phyloP scores from a whole-genome alignment of 92 coral and sea anemone species.

The Pocillopora grandis region DNA sequence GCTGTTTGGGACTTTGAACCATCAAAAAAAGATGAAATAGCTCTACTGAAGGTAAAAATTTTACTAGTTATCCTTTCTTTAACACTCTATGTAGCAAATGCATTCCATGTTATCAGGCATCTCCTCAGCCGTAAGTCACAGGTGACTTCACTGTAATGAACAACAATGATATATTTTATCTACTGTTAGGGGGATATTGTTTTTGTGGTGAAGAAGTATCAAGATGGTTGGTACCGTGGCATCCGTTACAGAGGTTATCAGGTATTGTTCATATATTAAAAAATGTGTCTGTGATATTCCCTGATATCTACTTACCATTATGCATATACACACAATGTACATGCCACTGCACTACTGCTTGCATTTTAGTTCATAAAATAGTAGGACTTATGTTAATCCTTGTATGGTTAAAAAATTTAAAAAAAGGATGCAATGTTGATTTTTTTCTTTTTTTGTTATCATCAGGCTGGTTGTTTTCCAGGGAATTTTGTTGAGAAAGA shows the following conservation, averaged over 20 bases:
- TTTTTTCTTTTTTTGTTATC: not conserved
- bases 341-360: not conserved
- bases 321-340: not conserved
- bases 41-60: constrained; percentile 61
- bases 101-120: too few species aligned
- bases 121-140: not conserved
- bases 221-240: constrained; percentile 97
- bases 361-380: not conserved
- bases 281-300: not conserved
- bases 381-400: not conserved
- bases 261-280: constrained; percentile 41
- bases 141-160: too few species aligned
- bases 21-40: constrained; percentile 79
- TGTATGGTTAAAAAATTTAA: not conserved
- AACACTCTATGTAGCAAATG: not conserved
- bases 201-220: constrained; percentile 83
- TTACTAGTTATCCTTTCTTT: not conserved
- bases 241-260: constrained; percentile 88
- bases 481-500: constrained; percentile 84
- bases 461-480: constrained; percentile 96
- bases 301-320: not conserved
- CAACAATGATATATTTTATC: not conserved
- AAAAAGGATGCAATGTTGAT: not conserved
- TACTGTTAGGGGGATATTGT: constrained; percentile 80
- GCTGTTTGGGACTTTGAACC: constrained; percentile 74